A percentile compares a stretch with the other conserved stretches of the same genome.
Conservation (phyloP, 1,140 invertebrate species). For the Gonatopus flavifemur region DNA sequence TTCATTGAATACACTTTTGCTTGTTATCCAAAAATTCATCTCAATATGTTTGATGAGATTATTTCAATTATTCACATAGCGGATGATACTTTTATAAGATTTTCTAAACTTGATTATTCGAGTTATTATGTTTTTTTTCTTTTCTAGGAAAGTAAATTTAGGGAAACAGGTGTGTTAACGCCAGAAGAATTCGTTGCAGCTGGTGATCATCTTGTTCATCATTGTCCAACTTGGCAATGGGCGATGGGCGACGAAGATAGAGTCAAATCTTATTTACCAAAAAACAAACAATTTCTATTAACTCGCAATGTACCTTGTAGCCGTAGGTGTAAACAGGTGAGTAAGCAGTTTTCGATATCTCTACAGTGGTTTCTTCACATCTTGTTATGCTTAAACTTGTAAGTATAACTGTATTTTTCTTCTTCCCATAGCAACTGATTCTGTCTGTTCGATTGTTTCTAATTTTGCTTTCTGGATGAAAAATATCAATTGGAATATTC, state of each 20-base stretch:
- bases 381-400: neutral
- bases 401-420: slow-evolving; percentile 1
- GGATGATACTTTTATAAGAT: neutral
- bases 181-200: slow-evolving; percentile 95
- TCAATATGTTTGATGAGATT: neutral
- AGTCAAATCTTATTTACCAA: slow-evolving; percentile 84
- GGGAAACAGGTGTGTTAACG: slow-evolving; percentile 97
- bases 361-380: no score
- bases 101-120: neutral
- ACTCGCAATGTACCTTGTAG: slow-evolving; percentile 96
- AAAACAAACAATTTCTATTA: slow-evolving; percentile 96
- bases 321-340: slow-evolving; percentile 87
- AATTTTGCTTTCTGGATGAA: no score
- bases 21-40: neutral
- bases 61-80: neutral
- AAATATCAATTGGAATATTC: no score
- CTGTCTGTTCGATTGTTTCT: no score
- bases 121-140: neutral
- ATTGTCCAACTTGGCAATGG: slow-evolving; percentile 99
- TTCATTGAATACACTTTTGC: neutral
- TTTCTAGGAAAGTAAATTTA: slow-evolving; percentile 93
- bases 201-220: slow-evolving; percentile 97
- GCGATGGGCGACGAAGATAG: slow-evolving; percentile 85
- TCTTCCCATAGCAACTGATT: no score
- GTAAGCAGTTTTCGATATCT: no score